phyloP scores from a whole-genome alignment of 2,113 vertebrate species.

The Telmatochromis brichardi region DNA sequence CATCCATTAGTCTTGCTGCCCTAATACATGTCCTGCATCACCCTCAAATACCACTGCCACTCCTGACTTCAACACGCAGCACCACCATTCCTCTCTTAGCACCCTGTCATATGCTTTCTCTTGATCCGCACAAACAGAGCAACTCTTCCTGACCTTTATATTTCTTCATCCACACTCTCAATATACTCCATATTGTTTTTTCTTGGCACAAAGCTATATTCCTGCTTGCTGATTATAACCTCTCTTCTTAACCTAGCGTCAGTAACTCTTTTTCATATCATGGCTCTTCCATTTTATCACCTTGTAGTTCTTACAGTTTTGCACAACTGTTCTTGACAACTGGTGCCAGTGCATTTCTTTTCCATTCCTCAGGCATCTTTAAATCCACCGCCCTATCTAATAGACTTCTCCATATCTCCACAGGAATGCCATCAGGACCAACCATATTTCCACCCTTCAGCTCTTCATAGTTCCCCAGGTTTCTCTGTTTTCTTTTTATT shows the following conservation, averaged over 20 bases:
- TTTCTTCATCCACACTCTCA: not conserved
- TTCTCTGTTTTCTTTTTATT: not conserved
- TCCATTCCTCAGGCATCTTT: not conserved
- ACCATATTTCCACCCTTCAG: not conserved
- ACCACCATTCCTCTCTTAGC: not conserved
- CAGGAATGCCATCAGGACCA: not conserved
- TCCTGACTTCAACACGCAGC: not conserved
- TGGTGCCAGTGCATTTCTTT: not conserved
- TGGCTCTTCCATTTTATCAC: not conserved
- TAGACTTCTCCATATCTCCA: not conserved
- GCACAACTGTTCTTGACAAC: not conserved
- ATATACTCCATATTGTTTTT: not conserved
- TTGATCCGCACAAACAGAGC: not conserved
- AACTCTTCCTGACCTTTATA: not conserved
- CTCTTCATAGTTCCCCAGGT: not conserved
- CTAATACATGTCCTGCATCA: not conserved
- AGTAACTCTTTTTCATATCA: not conserved
- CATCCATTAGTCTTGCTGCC: not conserved
- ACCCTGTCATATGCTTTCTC: not conserved
- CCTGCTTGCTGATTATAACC: not conserved
- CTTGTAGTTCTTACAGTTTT: not conserved
- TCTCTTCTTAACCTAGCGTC: not conserved
- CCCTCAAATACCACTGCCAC: not conserved
- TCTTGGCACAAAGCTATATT: not conserved
- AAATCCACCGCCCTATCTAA: not conserved